Base-by-base conservation (phyloP, 92 coral and sea anemone genomes). In the Epizoanthus scotinus region DNA sequence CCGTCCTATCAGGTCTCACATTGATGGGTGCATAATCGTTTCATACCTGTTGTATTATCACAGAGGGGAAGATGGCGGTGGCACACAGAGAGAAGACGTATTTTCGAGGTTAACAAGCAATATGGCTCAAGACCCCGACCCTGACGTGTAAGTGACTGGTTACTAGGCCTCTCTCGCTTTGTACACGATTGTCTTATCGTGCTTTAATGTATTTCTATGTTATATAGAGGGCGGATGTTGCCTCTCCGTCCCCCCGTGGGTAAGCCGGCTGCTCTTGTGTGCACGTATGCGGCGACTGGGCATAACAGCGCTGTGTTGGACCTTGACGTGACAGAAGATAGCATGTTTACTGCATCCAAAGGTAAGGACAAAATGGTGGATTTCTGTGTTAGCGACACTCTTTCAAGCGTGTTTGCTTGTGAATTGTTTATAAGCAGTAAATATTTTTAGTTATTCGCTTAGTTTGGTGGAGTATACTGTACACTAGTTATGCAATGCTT, bases 171-270 rank as follows among this genome's bases (percentile, higher is more conserved):
- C 25, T 61, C 26, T 27, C 27, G 20, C 5, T 71, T 10, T 56
- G 62, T 62, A 54, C 34, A n/a, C 21, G 61, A 9, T 42, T 34
- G 9, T 26, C 19, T 44, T 22, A 57, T 61, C 15, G 0, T 26
- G 8, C 24, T 12, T 7, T 38, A 56, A 9, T 26, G 56, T 56
- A 8, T 17, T 42, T n/a, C 69, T 38, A 25, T 28, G 71, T 19
- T 67, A 20, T 61, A 42, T 65, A 95, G 99, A 63, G 99, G 99
- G 24, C 94, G 99, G 2, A 95, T 95, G 98, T 73, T 94, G 0
- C 99, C 99, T 0, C 90, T 93, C 40, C 97, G 97, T 14, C 96
- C 99, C 42, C 99, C 98, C 15, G 85, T 91, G n/a, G 98, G 99
- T 24, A 95, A 91, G 64, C 99, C 99, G 1, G 89, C 94, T 18